Conservation (phyloP, 2,113 vertebrate species). For the Vulpes ferrilata region DNA sequence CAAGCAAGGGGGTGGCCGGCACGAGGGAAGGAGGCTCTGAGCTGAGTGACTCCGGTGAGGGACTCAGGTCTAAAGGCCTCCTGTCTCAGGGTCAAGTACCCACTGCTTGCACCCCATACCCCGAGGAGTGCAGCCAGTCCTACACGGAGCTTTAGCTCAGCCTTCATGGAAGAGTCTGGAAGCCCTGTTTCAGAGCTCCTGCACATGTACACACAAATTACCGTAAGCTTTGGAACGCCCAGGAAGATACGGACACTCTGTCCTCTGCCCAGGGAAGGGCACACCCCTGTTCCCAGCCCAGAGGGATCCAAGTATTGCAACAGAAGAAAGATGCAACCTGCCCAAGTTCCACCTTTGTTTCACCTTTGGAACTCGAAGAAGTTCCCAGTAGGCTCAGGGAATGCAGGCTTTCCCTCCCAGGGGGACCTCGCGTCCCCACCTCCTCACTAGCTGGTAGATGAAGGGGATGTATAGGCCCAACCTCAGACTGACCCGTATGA, state of each 20-base stretch:
- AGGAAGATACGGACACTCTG: not conserved
- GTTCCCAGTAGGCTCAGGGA: not conserved
- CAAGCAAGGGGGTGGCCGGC: fast-evolving
- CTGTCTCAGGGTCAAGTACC: not conserved
- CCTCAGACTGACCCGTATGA: no score
- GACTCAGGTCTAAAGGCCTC: not conserved
- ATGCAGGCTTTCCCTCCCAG: not conserved
- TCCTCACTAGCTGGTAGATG: not conserved
- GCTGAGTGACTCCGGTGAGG: not conserved
- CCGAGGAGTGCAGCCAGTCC: not conserved
- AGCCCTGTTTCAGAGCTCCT: not conserved
- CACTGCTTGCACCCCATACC: not conserved
- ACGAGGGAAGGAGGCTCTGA: not conserved
- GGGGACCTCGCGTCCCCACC: no score
- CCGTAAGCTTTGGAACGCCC: not conserved
- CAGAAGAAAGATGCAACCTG: fast-evolving
- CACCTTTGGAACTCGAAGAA: not conserved
- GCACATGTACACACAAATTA: not conserved
- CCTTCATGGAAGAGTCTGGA: not conserved
- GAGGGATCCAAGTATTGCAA: not conserved
- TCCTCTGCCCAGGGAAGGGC: not conserved
- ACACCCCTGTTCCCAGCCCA: not conserved
- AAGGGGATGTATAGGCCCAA: not conserved
- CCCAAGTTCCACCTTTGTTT: not conserved
- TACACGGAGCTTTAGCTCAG: not conserved